Percentiles rank a stretch among this genome's conserved stretches.
phyloP scores from a whole-genome alignment of 1,140 invertebrate species.

The Trichonephila clavipes region DNA sequence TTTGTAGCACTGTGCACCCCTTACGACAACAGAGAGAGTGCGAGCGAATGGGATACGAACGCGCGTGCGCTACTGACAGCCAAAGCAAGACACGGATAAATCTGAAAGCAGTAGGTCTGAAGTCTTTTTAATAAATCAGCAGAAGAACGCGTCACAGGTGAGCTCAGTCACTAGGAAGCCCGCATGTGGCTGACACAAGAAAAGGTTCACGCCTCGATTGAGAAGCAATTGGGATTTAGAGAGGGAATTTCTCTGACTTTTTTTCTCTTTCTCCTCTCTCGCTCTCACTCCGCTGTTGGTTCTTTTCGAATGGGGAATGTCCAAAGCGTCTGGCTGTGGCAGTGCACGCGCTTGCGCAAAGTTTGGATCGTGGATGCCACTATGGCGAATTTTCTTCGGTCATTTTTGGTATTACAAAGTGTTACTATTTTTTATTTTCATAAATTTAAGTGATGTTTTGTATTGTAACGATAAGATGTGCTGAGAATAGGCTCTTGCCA shows the following conservation, averaged over 20 bases:
- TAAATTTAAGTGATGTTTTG: too few relatives aligned
- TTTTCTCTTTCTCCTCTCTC: not conserved
- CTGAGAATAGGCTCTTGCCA: too few relatives aligned
- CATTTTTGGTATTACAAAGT: not conserved
- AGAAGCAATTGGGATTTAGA: not conserved
- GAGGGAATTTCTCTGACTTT: not conserved
- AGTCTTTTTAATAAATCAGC: not conserved
- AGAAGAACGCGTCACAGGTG: not conserved
- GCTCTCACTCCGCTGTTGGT: not conserved
- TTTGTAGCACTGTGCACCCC: not conserved
- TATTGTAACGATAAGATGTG: too few relatives aligned
- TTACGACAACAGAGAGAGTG: not conserved
- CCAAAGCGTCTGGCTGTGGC: constrained; percentile 1
- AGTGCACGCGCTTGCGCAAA: constrained; percentile 50
- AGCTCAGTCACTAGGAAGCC: not conserved
- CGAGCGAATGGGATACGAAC: not conserved
- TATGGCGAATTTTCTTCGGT: constrained; percentile 47
- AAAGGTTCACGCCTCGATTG: not conserved
- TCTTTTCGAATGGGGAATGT: not conserved
- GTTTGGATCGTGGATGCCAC: not conserved
- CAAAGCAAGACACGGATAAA: not conserved
- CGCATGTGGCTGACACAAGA: not conserved
- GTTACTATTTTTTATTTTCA: too few relatives aligned
- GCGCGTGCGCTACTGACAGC: not conserved
- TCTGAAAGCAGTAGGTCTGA: not conserved